A percentile compares a stretch with the other conserved stretches of the same genome.
phyloP scores from a whole-genome alignment of 2,113 vertebrate species.

The Cyanoderma ruficeps region DNA sequence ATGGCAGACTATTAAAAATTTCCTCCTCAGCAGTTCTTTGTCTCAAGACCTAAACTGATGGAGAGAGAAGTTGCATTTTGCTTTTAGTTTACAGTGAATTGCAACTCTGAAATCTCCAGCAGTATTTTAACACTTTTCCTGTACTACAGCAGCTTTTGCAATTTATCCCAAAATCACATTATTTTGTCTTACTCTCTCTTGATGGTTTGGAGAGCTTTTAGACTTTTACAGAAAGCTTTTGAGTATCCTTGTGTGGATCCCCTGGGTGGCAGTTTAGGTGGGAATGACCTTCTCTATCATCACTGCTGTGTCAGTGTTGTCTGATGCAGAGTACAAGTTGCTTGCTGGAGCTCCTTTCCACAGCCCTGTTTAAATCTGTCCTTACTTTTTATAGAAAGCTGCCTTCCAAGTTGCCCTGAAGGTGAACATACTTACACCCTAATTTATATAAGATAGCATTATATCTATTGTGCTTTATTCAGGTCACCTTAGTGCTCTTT shows the following conservation, averaged over 20 bases:
- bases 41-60: background rate
- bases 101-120: background rate
- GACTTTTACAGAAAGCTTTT: background rate
- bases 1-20: background rate
- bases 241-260: background rate
- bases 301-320: background rate
- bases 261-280: background rate
- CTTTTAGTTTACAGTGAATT: background rate
- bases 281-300: conserved; percentile 8
- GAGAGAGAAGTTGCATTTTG: background rate
- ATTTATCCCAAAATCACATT: background rate
- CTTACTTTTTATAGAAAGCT: conserved; percentile 51
- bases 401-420: background rate
- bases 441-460: background rate
- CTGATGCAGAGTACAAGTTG: background rate
- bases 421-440: background rate
- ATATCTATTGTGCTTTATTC: background rate
- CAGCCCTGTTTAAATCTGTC: background rate
- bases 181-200: background rate
- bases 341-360: background rate
- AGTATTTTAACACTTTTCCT: background rate
- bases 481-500: conserved; percentile 7
- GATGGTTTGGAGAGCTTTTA: background rate
- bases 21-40: background rate
- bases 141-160: background rate